phyloP scores from a whole-genome alignment of 1,140 invertebrate genomes.

The Caerostris extrusa region DNA sequence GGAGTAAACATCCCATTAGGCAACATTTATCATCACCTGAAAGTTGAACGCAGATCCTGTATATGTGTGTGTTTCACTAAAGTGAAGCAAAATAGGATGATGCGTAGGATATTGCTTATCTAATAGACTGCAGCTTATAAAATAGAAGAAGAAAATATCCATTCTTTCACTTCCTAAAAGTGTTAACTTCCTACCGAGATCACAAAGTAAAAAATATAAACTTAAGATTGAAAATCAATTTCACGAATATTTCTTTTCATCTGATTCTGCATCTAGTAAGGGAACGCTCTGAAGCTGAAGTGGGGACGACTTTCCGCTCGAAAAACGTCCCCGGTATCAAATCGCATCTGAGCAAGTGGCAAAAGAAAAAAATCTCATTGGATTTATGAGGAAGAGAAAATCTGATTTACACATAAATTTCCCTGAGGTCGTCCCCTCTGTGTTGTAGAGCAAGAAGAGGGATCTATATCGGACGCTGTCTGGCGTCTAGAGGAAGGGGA shows the following conservation, averaged over 20 bases:
- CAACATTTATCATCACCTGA: no score
- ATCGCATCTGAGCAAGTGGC: background rate
- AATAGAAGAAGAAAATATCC: background rate
- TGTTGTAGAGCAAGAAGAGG: background rate
- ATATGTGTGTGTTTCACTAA: no score
- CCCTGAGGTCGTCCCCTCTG: background rate
- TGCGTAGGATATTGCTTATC: background rate
- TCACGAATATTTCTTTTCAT: background rate
- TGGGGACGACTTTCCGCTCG: background rate
- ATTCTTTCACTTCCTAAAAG: background rate
- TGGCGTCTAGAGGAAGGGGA: background rate
- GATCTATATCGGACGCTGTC: background rate
- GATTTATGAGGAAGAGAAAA: slow-evolving; percentile 27
- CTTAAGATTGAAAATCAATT: background rate
- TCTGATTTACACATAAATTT: slow-evolving; percentile 32
- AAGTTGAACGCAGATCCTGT: no score
- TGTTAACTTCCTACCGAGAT: background rate
- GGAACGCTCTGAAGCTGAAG: background rate
- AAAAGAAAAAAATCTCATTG: background rate
- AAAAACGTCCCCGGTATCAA: background rate
- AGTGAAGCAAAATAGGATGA: no score
- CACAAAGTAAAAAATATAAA: no score
- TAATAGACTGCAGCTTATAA: background rate
- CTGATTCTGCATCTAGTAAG: background rate
- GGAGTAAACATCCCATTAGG: no score